Base-by-base conservation (phyloP, 2,888 invertebrate genomes). In the Dryomyza anilis region DNA sequence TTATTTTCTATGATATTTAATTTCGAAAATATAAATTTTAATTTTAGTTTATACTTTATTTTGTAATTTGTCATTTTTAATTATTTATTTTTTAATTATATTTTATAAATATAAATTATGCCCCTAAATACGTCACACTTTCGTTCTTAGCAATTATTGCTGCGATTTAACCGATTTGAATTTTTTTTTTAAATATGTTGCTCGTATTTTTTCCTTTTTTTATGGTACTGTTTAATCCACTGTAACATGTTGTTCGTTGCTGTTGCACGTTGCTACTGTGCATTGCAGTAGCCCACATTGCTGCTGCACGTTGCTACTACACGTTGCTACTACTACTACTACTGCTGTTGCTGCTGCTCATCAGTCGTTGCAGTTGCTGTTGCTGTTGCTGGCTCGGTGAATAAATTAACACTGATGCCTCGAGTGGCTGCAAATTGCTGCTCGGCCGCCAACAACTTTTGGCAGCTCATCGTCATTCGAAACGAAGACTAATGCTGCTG, bases 321-420 rank as follows among this genome's bases (percentile, higher is more conserved):
- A 46, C 27, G 6, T 46, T 30, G 52, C 36, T 33, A 10, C 39
- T 50, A 43, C 39, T 39, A 45, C 21, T 53, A 60, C 59, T 52
- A 25, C 33, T 57, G 63, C 36, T 58, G 57, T 19, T 59, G 59
- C 29, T 63, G 59, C 21, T 36, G 52, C 23, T 60, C 45, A 56
- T 52, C 16, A 36, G 25, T 8, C 58, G 53, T 23, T 36, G 23
- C 21, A 43, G 39, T 57, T 29, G 39, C 55, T 36, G 53, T 43
- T 78, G 62, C 68, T 77, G 83, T 79, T 82, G 81, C 78, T 80
- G 78, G 78, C 77, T 78, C 82, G 80, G 78, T 80, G 82, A 78
- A 79, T 80, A 82, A 83, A 83, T 83, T 81, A 82, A 81, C 82
- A 82, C 81, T 81, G 83, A 81, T 76, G 76, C 72, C 74, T 78